Evolutionary conservation across 2,113 vertebrate species (phyloP).

Genomic region (Dasypus novemcinctus): DNA sequence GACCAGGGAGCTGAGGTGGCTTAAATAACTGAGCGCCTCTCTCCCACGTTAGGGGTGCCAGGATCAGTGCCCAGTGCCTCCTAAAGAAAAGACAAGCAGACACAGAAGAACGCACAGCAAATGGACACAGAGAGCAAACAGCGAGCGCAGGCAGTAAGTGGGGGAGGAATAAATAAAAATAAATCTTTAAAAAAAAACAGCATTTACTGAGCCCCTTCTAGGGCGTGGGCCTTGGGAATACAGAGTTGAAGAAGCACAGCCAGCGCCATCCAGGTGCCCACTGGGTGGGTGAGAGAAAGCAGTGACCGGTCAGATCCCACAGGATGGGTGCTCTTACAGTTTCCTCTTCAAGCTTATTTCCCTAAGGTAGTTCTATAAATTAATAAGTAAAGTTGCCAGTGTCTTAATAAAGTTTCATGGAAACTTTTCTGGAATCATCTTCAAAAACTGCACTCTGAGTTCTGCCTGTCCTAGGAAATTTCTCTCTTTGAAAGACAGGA

Average conservation of each 20-base stretch:
- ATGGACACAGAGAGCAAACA: no score
- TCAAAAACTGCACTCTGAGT: background rate
- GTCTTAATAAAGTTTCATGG: background rate
- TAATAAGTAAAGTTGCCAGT: background rate
- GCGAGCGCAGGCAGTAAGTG: no score
- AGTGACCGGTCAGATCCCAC: no score
- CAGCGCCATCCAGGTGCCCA: background rate
- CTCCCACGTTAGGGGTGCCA: no score
- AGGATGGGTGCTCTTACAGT: accelerated
- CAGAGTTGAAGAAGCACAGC: background rate
- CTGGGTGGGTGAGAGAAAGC: background rate
- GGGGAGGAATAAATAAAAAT: no score
- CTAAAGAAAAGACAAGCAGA: no score
- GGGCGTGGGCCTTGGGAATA: no score
- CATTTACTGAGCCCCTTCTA: background rate
- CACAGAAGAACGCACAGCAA: no score
- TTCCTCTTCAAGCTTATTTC: background rate
- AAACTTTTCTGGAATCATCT: background rate
- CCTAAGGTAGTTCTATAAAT: background rate
- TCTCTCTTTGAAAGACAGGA: background rate
- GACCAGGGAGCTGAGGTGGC: no score
- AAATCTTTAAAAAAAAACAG: no score
- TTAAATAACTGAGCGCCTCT: no score
- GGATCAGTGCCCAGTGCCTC: no score
- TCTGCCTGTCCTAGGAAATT: background rate